Base-by-base conservation (phyloP, 2,797 vertebrate species). In the Otolemur crassicaudatus region DNA sequence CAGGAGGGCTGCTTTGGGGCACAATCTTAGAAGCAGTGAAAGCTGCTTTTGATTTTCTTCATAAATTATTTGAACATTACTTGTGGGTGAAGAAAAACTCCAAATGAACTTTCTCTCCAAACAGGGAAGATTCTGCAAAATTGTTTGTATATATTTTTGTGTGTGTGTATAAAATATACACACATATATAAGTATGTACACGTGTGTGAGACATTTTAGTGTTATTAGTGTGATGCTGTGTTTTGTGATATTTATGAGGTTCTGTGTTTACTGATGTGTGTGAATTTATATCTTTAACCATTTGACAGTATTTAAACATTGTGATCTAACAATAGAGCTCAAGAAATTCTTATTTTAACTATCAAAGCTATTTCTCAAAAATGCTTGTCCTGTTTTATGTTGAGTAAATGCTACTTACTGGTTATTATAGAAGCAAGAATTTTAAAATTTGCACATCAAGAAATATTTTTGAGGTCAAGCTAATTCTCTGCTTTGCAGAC, bases 81-180 rank as follows among this genome's bases (percentile, higher is more conserved):
- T 92, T 43, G 22, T 53, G 40, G n/a, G n/a, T 89, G 60, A 83
- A 40, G 49, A 75, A 88, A 79, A 88, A n/a, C 46, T 76, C 40
- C 61, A 70, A 34, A 27, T 93, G 63, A 80, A 87, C 46, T 95
- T 34, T 92, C 79, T 95, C 53, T 94, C 17, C 83, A 87, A 83
- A 92, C 16, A 80, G 56, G 31, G 34, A 76, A 87, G 80, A 80
- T 82, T 53, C 46, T 91, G 46, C 14, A 91, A 85, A 87, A 63
- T 56, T 90, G 22, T 46, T 61, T 61, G 5, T 43, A 13, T 25
- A 2, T 37, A 10, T 82, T 23, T 49, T 1, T 65, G 0, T n/a
- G 3, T n/a, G 16, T 63, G 43, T 40, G 40, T 19, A 72, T 22
- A 60, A 60, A 60, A 72, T 22, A 13, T 22, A 60, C 19, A 13